Percentiles rank a stretch among this genome's conserved stretches.
phyloP scores from a whole-genome alignment of 53 echinoderm and acorn worm genomes.

The Mesocentrotus franciscanus region DNA sequence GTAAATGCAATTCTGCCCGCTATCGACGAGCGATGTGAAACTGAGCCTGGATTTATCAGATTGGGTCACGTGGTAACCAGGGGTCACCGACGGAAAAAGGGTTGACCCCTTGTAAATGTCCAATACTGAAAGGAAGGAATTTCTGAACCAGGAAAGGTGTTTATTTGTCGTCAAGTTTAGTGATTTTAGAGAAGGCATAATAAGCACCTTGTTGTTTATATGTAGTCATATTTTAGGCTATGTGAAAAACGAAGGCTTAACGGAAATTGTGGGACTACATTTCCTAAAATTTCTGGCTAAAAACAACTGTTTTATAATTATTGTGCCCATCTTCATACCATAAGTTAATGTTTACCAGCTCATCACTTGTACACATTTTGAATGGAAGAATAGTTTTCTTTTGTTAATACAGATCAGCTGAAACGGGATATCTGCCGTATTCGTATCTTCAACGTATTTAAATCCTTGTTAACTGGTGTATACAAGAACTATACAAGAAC shows the following conservation, averaged over 20 bases:
- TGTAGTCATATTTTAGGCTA: not conserved
- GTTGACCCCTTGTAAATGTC: constrained; percentile 16
- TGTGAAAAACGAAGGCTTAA: not conserved
- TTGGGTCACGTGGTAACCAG: constrained; percentile 20
- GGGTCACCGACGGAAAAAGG: not conserved
- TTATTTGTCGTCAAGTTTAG: not conserved
- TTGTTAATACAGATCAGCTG: no score
- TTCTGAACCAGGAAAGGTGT: not conserved
- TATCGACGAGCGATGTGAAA: not conserved
- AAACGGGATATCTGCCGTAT: no score
- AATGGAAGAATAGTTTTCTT: no score
- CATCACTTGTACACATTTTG: no score
- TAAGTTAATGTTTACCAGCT: no score
- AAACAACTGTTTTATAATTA: no score
- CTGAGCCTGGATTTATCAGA: not conserved
- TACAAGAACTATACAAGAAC: no score
- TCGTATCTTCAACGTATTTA: no score
- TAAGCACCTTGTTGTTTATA: not conserved
- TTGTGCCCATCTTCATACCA: no score
- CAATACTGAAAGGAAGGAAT: not conserved
- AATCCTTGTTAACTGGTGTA: no score
- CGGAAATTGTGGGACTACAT: no score
- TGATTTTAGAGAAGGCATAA: not conserved
- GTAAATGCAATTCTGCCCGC: constrained; percentile 35
- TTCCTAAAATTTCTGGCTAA: no score